phyloP scores from a whole-genome alignment of 1,140 invertebrate genomes.

The Heliconius hewitsoni region DNA sequence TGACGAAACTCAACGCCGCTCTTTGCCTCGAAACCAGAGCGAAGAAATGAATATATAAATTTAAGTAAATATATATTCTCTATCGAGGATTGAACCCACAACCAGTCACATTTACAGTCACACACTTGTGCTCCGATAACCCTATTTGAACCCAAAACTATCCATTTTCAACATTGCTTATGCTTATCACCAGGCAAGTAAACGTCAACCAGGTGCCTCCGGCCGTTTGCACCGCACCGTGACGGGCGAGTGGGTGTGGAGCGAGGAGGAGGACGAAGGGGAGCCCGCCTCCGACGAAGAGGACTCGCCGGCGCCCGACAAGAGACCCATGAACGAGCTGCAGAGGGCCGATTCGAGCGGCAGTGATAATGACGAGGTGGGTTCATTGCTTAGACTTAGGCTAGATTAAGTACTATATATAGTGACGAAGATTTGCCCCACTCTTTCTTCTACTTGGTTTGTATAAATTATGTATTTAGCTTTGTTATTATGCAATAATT shows the following conservation, averaged over 20 bases:
- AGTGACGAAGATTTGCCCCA: no score
- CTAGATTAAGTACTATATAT: no score
- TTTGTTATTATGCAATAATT: no score
- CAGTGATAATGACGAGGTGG: constrained; percentile 75
- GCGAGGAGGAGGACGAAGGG: constrained; percentile 74
- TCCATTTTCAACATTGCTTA: not conserved
- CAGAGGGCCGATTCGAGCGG: constrained; percentile 82
- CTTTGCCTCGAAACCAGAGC: no score
- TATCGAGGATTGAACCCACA: no score
- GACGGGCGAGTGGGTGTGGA: constrained; percentile 97
- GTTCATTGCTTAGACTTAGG: not conserved
- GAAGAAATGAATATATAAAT: no score
- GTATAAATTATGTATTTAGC: no score
- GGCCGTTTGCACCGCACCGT: constrained; percentile 94
- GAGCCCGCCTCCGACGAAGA: constrained; percentile 49
- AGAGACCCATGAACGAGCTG: constrained; percentile 81
- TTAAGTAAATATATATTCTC: no score
- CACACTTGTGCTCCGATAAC: not conserved
- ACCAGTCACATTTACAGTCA: no score
- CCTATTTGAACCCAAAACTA: not conserved
- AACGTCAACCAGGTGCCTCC: constrained; percentile 92
- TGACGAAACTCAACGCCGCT: no score
- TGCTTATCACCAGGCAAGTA: constrained; percentile 83
- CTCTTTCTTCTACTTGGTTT: no score
- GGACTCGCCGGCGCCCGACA: constrained; percentile 41